These are phyloP conservation scores for Lutjanus erythropterus DNA, from an alignment of 2,113 vertebrate genomes.

Conservation along the genomic window DNA sequence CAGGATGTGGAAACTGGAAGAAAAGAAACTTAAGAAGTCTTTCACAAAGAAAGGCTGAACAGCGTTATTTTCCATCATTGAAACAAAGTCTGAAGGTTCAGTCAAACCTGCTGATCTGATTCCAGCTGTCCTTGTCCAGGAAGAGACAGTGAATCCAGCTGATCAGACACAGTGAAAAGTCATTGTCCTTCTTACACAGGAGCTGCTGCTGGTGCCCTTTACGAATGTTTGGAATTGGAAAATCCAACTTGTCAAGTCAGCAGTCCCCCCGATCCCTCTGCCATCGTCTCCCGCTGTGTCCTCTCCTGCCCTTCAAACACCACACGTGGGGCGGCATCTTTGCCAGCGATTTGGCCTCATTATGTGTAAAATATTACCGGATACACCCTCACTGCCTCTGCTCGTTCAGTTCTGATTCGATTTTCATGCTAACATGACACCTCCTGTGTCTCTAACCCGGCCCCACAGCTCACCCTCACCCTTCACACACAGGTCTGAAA, in stretches of 20 bases:
- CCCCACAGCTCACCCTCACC: neutral
- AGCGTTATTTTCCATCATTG: neutral
- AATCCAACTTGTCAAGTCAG: conserved; percentile 53
- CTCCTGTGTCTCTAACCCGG: neutral
- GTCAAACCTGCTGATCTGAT: neutral
- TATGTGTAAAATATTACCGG: conserved; percentile 26
- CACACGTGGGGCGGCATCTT: conserved; percentile 30
- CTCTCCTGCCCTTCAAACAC: conserved; percentile 65
- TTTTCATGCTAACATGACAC: conserved; percentile 16
- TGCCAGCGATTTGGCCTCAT: conserved; percentile 29
- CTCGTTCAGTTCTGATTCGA: neutral
- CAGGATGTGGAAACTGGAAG: neutral
- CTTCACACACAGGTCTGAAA: neutral
- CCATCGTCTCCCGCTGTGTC: conserved; percentile 48
- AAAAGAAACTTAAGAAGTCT: neutral
- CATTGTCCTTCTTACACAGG: neutral
- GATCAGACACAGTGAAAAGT: neutral
- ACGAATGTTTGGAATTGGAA: conserved; percentile 9
- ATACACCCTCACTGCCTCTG: neutral
- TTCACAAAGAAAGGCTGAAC: too few relatives aligned
- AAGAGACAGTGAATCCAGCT: neutral
- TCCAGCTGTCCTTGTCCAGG: neutral
- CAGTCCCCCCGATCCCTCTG: conserved; percentile 19
- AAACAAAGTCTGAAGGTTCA: neutral
- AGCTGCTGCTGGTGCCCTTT: conserved; percentile 25